Conservation (phyloP, 2,888 invertebrate genomes). For the Dasypogon diadema region DNA sequence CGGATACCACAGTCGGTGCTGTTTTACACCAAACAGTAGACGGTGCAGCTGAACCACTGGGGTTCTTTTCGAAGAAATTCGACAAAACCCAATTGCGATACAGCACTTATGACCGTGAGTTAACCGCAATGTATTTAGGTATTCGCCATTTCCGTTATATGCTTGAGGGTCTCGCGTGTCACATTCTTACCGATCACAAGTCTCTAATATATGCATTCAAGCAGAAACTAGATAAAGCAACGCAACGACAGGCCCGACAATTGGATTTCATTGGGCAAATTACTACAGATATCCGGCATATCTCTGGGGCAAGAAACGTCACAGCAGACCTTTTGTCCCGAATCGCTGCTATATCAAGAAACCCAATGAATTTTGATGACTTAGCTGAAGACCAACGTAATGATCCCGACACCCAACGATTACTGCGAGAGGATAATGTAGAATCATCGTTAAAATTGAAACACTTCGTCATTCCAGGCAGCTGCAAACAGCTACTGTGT, state of each 20-base stretch:
- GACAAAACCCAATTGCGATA: too few species aligned
- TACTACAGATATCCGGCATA: conserved; percentile 56
- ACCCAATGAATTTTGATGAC: background rate
- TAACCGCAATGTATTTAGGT: too few species aligned
- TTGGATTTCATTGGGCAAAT: conserved; percentile 55
- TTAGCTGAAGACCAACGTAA: background rate
- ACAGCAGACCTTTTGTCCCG: conserved; percentile 56
- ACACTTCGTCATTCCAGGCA: conserved; percentile 60
- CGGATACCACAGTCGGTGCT: too few species aligned
- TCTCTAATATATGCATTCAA: too few species aligned
- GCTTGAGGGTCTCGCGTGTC: too few species aligned
- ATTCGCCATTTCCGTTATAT: too few species aligned
- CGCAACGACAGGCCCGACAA: conserved; percentile 53
- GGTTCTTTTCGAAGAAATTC: too few species aligned
- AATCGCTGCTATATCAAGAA: conserved; percentile 18
- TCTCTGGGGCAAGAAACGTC: conserved; percentile 55
- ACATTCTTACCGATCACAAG: too few species aligned
- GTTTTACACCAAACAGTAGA: too few species aligned
- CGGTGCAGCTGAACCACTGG: too few species aligned
- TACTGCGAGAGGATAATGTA: background rate
- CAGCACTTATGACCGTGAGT: too few species aligned
- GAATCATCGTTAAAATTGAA: background rate
- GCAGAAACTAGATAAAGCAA: conserved; percentile 13
- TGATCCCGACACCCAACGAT: background rate
- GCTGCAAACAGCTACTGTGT: conserved; percentile 53